These are phyloP conservation scores for Anodontia alba DNA, from an alignment of 2,888 invertebrate genomes.

Conservation along the genomic window DNA sequence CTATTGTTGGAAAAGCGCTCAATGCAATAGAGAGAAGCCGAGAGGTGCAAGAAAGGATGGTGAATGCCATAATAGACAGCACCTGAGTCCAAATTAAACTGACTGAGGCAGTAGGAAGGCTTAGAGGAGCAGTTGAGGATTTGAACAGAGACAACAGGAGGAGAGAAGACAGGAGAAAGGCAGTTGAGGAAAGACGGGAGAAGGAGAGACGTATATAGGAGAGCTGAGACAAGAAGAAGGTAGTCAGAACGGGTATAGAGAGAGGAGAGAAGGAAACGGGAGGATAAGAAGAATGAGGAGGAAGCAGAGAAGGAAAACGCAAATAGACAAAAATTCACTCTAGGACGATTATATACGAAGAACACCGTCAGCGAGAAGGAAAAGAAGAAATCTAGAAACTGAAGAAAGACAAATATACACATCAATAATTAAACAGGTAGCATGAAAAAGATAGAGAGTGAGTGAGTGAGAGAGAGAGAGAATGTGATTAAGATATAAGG, in stretches of 20 bases:
- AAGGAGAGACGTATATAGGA: neutral
- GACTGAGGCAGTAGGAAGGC: neutral
- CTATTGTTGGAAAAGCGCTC: neutral
- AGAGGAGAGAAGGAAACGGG: constrained; percentile 5
- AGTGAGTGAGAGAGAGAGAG: neutral
- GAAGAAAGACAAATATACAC: neutral
- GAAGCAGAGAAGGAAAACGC: neutral
- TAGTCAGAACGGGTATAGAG: neutral
- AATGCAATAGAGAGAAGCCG: neutral
- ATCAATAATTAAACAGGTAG: neutral
- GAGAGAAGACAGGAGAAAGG: neutral
- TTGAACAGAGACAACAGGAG: neutral
- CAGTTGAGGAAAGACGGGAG: neutral
- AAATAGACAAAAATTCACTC: neutral
- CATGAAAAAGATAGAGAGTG: neutral
- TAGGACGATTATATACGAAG: neutral
- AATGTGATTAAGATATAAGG: neutral
- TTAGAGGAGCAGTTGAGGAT: neutral
- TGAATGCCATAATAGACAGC: neutral
- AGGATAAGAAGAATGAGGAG: no score
- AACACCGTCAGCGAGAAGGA: neutral
- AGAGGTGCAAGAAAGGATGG: neutral
- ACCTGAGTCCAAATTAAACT: neutral
- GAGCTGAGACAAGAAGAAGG: neutral
- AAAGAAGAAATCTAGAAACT: neutral